These are phyloP conservation scores for Dynastes maya DNA, from an alignment of 2,888 invertebrate genomes.

Conservation along the genomic window DNA sequence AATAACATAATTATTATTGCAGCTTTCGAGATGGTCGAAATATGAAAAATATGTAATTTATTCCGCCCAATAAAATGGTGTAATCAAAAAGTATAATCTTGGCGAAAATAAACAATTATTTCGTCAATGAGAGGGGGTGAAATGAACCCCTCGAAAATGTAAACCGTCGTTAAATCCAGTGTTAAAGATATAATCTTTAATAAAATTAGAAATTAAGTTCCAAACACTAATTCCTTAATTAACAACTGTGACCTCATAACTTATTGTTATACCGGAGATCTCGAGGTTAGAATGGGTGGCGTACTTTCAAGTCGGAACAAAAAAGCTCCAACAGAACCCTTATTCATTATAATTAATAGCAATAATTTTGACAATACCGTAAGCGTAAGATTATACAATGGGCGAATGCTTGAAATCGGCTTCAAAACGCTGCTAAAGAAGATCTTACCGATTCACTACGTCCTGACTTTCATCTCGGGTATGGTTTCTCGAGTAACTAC, in stretches of 20 bases:
- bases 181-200: conserved; percentile 6
- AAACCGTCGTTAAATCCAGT: conserved; percentile 5
- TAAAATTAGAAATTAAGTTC: conserved; percentile 52
- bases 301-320: conserved; percentile 55
- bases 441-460: neutral
- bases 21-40: too few relatives aligned
- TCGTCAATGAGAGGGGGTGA: too few relatives aligned
- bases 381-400: conserved; percentile 7
- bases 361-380: conserved; percentile 68
- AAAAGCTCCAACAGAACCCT: conserved; percentile 58
- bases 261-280: conserved; percentile 63
- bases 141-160: neutral
- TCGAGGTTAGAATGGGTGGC: conserved; percentile 53
- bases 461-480: neutral
- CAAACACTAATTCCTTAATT: conserved; percentile 69
- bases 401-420: neutral
- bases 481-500: neutral
- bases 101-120: too few relatives aligned
- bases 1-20: too few relatives aligned
- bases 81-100: too few relatives aligned
- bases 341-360: conserved; percentile 66
- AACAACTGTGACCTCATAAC: conserved; percentile 69
- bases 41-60: too few relatives aligned
- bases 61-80: too few relatives aligned
- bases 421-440: neutral